phyloP scores from a whole-genome alignment of 1,140 invertebrate genomes.

The Whitmania pigra region DNA sequence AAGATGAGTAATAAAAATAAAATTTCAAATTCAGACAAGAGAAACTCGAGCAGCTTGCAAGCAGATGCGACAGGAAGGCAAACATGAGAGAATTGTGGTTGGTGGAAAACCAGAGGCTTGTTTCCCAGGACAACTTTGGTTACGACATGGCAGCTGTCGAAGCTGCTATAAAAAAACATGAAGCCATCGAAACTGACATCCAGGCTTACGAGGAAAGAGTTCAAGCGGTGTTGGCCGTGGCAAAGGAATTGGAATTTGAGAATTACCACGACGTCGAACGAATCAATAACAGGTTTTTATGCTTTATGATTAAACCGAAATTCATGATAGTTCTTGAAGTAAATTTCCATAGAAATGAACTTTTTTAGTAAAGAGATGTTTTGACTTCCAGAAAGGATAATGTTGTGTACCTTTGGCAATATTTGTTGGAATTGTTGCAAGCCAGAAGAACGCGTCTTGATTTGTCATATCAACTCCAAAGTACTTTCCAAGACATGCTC shows the following conservation, averaged over 20 bases:
- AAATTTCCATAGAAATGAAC: neutral
- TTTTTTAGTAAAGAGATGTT: neutral
- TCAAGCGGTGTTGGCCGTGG: slow-evolving; percentile 92
- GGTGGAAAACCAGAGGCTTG: slow-evolving; percentile 92
- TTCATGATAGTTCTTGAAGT: neutral
- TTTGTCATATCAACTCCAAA: slow-evolving; percentile 55
- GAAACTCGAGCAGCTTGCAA: slow-evolving; percentile 92
- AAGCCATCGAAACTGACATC: slow-evolving; percentile 98
- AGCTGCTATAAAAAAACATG: slow-evolving; percentile 84
- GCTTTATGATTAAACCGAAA: neutral
- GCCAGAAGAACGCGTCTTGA: slow-evolving; percentile 20
- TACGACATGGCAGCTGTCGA: slow-evolving; percentile 92
- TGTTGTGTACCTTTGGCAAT: slow-evolving; percentile 90
- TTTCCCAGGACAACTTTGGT: slow-evolving; percentile 93
- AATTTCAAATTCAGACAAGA: slow-evolving; percentile 60
- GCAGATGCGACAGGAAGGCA: slow-evolving; percentile 92
- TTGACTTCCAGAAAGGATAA: slow-evolving; percentile 70
- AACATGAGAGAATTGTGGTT: slow-evolving; percentile 98
- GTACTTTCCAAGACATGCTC: slow-evolving; percentile 82
- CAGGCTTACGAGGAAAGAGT: slow-evolving; percentile 98
- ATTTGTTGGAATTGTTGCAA: slow-evolving; percentile 52
- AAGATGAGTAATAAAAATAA: no score
- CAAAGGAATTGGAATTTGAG: slow-evolving; percentile 85
- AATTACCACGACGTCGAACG: slow-evolving; percentile 95
- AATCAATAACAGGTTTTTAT: slow-evolving; percentile 59